A percentile compares a stretch with the other conserved stretches of the same genome.
phyloP scores from a whole-genome alignment of 2,113 vertebrate species.

The Salvator merianae region DNA sequence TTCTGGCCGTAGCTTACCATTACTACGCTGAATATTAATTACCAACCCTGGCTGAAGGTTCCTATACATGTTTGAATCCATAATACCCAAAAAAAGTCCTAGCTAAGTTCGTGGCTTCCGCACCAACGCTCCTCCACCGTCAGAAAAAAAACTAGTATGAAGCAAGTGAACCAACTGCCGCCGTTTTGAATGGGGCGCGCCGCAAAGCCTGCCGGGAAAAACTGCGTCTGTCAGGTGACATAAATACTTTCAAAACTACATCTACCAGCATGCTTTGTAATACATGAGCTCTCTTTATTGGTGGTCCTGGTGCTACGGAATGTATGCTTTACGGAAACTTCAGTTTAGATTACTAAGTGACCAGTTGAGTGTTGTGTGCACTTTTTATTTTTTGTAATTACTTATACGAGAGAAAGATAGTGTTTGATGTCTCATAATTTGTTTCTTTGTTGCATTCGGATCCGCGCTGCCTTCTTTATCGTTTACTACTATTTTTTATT shows the following conservation, averaged over 20 bases:
- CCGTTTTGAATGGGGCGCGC: conserved; percentile 28
- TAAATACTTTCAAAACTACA: not conserved
- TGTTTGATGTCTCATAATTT: too few species aligned
- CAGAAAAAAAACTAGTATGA: too few species aligned
- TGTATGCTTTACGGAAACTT: too few species aligned
- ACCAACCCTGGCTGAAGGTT: not conserved
- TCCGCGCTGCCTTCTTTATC: not conserved
- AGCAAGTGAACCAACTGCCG: not conserved
- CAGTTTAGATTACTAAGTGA: too few species aligned
- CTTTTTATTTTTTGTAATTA: too few species aligned
- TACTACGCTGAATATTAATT: conserved; percentile 27
- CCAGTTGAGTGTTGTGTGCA: too few species aligned
- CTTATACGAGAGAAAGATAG: too few species aligned
- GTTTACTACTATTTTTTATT: not conserved
- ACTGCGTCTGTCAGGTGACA: not conserved
- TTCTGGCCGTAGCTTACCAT: not conserved
- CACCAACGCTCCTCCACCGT: not conserved
- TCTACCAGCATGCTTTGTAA: not conserved
- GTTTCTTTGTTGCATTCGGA: not conserved
- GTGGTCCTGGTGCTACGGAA: too few species aligned
- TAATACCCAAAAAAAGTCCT: not conserved
- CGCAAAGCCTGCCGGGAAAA: conserved; percentile 31
- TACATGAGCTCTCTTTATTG: too few species aligned
- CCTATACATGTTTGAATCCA: not conserved
- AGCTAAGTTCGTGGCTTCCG: too few species aligned